These are phyloP conservation scores for Malurus alboscapulatus DNA, from an alignment of 2,113 vertebrate genomes.

Conservation along the genomic window DNA sequence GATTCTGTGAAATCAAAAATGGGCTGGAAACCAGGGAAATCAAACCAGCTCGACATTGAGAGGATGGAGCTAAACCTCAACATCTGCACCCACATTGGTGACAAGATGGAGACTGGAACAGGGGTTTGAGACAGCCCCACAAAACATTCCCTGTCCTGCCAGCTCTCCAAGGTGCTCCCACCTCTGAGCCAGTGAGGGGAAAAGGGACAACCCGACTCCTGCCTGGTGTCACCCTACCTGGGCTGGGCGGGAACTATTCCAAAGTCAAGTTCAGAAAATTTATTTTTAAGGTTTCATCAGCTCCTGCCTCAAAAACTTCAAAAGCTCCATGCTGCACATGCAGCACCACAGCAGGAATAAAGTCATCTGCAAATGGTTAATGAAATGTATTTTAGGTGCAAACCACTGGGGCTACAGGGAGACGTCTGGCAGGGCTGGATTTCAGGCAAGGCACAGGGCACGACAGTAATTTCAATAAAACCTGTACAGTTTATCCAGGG, in stretches of 20 bases:
- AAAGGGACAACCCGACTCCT: fast-evolving
- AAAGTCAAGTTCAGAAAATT: fast-evolving
- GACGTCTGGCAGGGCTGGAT: neutral
- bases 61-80: neutral
- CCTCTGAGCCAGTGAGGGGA: neutral
- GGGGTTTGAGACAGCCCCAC: neutral
- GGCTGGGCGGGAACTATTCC: fast-evolving
- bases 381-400: neutral
- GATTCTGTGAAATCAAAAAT: neutral
- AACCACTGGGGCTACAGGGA: neutral
- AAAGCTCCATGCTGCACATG: neutral
- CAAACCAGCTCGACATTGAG: neutral
- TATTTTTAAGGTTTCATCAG: neutral
- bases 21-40: neutral
- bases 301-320: neutral
- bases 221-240: neutral
- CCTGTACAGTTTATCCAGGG: neutral
- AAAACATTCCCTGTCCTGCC: neutral
- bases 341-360: neutral
- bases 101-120: neutral
- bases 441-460: neutral
- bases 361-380: neutral
- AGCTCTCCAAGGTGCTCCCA: neutral
- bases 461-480: neutral
- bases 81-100: neutral